Percentiles rank a stretch among this genome's conserved stretches.
Conservation (phyloP, 1,140 invertebrate species). For the Halesus radiatus region DNA sequence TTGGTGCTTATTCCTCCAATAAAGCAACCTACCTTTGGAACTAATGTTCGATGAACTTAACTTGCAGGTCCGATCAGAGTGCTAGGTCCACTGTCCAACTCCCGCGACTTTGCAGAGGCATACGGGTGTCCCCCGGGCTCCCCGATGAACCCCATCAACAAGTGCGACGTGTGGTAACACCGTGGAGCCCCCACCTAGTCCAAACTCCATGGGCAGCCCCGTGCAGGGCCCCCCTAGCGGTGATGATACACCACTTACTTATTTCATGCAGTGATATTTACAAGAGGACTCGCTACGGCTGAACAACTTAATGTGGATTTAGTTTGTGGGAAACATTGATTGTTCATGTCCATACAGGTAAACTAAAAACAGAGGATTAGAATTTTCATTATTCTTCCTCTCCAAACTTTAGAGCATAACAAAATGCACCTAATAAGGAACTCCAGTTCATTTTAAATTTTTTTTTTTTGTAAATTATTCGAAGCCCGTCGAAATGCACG, state of each 20-base stretch:
- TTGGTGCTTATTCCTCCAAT: too few relatives aligned
- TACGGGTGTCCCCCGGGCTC: slow-evolving; percentile 78
- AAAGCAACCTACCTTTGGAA: too few relatives aligned
- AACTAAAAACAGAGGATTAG: slow-evolving; percentile 2
- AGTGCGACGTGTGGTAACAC: slow-evolving; percentile 86
- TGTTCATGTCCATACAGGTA: background rate
- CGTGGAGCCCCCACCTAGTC: background rate
- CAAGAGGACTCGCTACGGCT: slow-evolving; percentile 3
- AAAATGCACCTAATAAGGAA: too few relatives aligned
- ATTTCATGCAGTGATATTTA: slow-evolving; percentile 34
- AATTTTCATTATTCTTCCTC: slow-evolving; percentile 3
- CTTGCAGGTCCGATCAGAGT: slow-evolving; percentile 69
- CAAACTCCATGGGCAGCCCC: background rate
- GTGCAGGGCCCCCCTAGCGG: background rate
- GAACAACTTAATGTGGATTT: slow-evolving; percentile 3
- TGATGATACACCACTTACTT: slow-evolving; percentile 25
- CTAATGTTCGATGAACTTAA: too few relatives aligned
- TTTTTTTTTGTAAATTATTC: too few relatives aligned
- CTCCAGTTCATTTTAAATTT: too few relatives aligned
- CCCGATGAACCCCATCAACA: slow-evolving; percentile 85
- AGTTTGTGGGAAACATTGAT: background rate
- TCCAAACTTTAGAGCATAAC: background rate
- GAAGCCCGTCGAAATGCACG: too few relatives aligned
- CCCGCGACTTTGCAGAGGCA: slow-evolving; percentile 81
- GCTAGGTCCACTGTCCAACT: slow-evolving; percentile 87